Conservation (phyloP, 2,888 invertebrate genomes). For the Hecatera dysodea region DNA sequence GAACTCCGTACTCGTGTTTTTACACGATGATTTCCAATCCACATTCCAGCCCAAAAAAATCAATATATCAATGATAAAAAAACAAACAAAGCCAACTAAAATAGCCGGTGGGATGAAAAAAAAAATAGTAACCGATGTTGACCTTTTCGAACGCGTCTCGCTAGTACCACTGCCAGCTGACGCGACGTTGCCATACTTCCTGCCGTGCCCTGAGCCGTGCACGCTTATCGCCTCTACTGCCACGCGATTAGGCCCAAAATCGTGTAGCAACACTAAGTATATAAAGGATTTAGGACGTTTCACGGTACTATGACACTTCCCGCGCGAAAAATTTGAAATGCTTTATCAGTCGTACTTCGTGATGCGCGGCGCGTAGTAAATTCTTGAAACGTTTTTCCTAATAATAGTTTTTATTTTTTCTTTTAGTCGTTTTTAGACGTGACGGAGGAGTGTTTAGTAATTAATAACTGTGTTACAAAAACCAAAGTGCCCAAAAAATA, state of each 20-base stretch:
- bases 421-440: constrained; percentile 45
- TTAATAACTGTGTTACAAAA: constrained; percentile 60
- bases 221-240: constrained; percentile 87
- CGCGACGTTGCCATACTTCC: constrained; percentile 88
- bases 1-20: constrained; percentile 46
- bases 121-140: constrained; percentile 89
- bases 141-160: constrained; percentile 88
- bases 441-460: constrained; percentile 46
- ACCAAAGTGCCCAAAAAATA: constrained; percentile 80
- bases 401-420: constrained; percentile 43
- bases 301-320: constrained; percentile 83
- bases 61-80: constrained; percentile 77
- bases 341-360: constrained; percentile 86
- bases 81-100: constrained; percentile 82
- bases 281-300: constrained; percentile 88
- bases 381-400: constrained; percentile 63
- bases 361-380: constrained; percentile 74
- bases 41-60: constrained; percentile 68
- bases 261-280: constrained; percentile 78
- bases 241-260: constrained; percentile 72
- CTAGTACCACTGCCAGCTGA: constrained; percentile 89
- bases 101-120: constrained; percentile 84
- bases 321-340: constrained; percentile 91
- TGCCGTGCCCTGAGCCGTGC: constrained; percentile 77
- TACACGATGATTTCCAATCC: constrained; percentile 54